Evolutionary conservation across 1,140 invertebrate genomes (phyloP), one percentile per base, ranked within the genome.

Genomic region (Linepithema humile): DNA sequence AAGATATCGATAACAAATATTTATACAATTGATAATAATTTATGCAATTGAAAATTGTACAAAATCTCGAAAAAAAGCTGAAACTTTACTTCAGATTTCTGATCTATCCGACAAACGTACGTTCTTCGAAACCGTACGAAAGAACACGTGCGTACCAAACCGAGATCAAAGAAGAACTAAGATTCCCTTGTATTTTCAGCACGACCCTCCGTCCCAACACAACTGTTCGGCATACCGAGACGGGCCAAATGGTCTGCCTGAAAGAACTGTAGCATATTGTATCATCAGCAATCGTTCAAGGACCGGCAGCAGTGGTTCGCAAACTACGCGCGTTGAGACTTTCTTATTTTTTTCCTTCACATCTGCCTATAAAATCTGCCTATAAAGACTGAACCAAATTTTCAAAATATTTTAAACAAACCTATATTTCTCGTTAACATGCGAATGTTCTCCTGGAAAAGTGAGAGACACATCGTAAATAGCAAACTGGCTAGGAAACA

Each of bases 251-350:
- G 83, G 29, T 65, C 45, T 65, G 29, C 26, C 83, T 40, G 29
- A 85, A 84, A 85, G 69, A 65, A 57, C 64, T 40, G 7, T n/a
- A 29, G 64, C 9, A 3, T 70, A 23, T 70, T 57, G n/a, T 43
- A 55, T 43, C 64, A 70, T 55, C 48, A 55, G 38, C 48, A 55
- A 70, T 80, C 75, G 48, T 43, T 69, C 75, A 43, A 80, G 35
- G 64, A 43, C 64, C 26, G 38, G 32, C 64, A 17, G 23, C 62
- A 80, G 75, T 70, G 75, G 64, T 38, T 55, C 75, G 50, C 75
- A 69, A 80, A 80, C 48, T 38, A 67, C 9, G 0, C 20, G 9
- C 2, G 1, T 35, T 2, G 17, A 38, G 17, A 4, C 10, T 9
- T 64, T 35, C 2, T 1, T 6, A 4, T 38, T 43, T 20, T 64